Conservation (phyloP, 1,140 invertebrate species). For the Elysia chlorotica region DNA sequence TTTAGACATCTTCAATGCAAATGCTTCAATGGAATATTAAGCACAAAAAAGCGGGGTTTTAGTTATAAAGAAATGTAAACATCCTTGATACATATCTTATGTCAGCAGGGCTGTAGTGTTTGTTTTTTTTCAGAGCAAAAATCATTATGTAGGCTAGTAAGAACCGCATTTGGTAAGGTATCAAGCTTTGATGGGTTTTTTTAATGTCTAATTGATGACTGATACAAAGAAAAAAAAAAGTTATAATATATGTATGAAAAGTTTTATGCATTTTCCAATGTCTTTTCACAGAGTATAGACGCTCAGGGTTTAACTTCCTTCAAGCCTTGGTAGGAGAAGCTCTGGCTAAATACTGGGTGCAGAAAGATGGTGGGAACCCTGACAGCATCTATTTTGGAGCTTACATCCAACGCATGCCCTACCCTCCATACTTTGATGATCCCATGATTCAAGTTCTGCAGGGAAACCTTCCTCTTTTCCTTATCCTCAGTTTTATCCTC, state of each 20-base stretch:
- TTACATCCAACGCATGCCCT: constrained; percentile 30
- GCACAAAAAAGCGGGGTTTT: too few relatives aligned
- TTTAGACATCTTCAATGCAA: too few relatives aligned
- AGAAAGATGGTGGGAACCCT: neutral
- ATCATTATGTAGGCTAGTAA: neutral
- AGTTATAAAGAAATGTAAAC: too few relatives aligned
- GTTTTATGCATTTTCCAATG: neutral
- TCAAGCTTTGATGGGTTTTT: too few relatives aligned
- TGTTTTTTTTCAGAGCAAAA: neutral
- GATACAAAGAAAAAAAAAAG: too few relatives aligned
- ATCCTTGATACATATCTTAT: too few relatives aligned
- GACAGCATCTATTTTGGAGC: constrained; percentile 12
- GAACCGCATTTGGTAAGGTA: neutral
- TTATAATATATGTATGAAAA: too few relatives aligned
- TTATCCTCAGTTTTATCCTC: constrained; percentile 73
- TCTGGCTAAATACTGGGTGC: constrained; percentile 62
- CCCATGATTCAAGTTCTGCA: constrained; percentile 55
- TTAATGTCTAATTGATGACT: too few relatives aligned
- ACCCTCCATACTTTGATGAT: constrained; percentile 30
- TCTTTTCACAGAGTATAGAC: constrained; percentile 67
- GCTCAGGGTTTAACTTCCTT: constrained; percentile 72
- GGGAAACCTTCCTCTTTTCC: constrained; percentile 63
- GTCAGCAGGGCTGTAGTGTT: neutral
- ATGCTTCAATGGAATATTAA: too few relatives aligned
- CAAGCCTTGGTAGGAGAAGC: constrained; percentile 70